Conservation (phyloP, 1,140 invertebrate genomes). For the Callitettix versicolor region DNA sequence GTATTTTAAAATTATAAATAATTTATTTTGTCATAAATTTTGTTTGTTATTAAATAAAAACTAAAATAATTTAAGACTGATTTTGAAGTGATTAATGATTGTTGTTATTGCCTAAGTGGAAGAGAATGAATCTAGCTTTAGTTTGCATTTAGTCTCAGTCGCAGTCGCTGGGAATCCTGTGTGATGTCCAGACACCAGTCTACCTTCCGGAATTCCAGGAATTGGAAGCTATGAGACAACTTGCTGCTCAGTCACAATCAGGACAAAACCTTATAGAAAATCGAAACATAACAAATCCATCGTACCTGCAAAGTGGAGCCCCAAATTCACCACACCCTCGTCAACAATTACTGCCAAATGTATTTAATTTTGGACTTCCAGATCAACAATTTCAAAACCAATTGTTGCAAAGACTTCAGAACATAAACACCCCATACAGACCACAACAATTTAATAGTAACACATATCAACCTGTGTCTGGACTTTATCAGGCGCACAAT, state of each 20-base stretch:
- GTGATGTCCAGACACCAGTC: constrained; percentile 27
- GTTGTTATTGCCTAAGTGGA: neutral
- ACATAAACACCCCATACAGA: constrained; percentile 29
- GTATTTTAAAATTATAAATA: no score
- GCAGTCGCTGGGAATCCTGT: constrained; percentile 19
- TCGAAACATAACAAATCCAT: constrained; percentile 9
- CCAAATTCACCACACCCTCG: constrained; percentile 20
- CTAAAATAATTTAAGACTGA: no score
- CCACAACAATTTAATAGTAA: no score
- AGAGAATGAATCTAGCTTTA: neutral
- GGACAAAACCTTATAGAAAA: constrained; percentile 16
- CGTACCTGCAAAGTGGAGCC: constrained; percentile 8
- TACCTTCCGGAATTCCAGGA: constrained; percentile 29
- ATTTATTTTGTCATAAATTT: no score
- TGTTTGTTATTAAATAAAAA: no score
- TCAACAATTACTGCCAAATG: constrained; percentile 10
- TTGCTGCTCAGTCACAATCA: constrained; percentile 17
- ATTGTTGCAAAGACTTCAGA: constrained; percentile 44
- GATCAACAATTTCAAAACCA: constrained; percentile 42
- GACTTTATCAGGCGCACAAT: neutral
- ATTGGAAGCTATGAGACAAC: constrained; percentile 23
- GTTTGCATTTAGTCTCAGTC: neutral
- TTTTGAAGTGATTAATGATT: no score
- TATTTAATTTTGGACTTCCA: constrained; percentile 21
- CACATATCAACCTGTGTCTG: constrained; percentile 4